Percentiles rank a stretch among this genome's conserved stretches.
These are phyloP conservation scores for Falcaria lacertinaria DNA, from an alignment of 2,888 invertebrate genomes.

Conservation along the genomic window DNA sequence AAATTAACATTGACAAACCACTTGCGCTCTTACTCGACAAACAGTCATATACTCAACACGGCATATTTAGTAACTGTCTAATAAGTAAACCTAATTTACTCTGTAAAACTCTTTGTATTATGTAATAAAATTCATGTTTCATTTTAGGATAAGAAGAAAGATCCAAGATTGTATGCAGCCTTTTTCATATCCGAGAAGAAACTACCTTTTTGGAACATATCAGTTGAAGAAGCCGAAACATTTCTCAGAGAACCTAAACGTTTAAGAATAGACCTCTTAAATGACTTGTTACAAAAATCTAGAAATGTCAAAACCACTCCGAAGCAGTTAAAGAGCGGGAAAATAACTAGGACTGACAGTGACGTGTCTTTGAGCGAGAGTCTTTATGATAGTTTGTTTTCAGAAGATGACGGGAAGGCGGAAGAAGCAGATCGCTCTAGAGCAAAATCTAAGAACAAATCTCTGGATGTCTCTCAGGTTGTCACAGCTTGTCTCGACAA, in stretches of 20 bases:
- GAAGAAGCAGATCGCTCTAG: constrained; percentile 46
- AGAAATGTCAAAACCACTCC: constrained; percentile 35
- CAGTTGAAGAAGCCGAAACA: constrained; percentile 87
- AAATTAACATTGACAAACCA: too few species aligned
- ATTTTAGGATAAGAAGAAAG: constrained; percentile 76
- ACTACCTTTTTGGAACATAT: constrained; percentile 83
- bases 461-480: constrained; percentile 67
- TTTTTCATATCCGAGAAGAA: constrained; percentile 77
- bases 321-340: constrained; percentile 44
- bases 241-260: constrained; percentile 77
- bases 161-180: constrained; percentile 72
- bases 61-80: too few species aligned
- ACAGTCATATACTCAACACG: too few species aligned
- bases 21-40: too few species aligned
- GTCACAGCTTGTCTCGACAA: constrained; percentile 72
- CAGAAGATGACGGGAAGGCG: constrained; percentile 54
- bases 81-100: too few species aligned
- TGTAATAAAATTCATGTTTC: constrained; percentile 10
- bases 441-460: constrained; percentile 48
- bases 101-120: background rate
- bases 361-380: constrained; percentile 72
- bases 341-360: constrained; percentile 59
- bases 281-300: constrained; percentile 49
- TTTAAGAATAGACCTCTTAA: constrained; percentile 77
- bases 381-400: constrained; percentile 68